Base-by-base conservation (phyloP, 2,888 invertebrate species). In the Rhagium mordax region DNA sequence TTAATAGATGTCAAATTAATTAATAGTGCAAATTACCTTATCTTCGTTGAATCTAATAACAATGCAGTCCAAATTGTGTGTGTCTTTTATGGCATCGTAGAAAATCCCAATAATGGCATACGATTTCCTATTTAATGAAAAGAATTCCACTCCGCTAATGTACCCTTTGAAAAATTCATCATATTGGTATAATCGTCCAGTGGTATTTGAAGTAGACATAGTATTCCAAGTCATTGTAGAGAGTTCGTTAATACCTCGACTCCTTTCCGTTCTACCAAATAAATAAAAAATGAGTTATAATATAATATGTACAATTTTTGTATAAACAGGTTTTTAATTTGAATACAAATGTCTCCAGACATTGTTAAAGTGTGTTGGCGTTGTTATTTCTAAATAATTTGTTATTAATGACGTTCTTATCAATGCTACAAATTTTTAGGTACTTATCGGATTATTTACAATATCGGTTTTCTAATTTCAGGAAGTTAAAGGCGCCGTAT, bases 131-230 rank as follows among this genome's bases (percentile, higher is more conserved):
- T 82, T 77, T 3, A 80, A 49, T 3, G 82, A 78, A 73, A 87
- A 88, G 77, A 85, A 87, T 73, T 86, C 81, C 2, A 83, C 87
- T 41, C 82, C 85, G 67, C 84, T 86, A 27, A 87, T 81, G 66
- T 85, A 87, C 7, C 87, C 86, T 3, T 78, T 78, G 29, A 84
- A 79, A 57, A 77, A 71, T 41, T 69, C 27, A 18, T 75, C 71
- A 55, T 82, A 80, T 15, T 78, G 69, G 68, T 79, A 78, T 61
- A 83, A 82, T 16, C 74, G 59, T 8, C 81, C 81, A 4, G 67
- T 79, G 18, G 21, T 69, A 33, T 81, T 81, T 16, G 21, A 51
- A n/a, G 33, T 77, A 15, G 76, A 71, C 10, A 66, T 69, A 4
- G 79, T 84, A 64, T 71, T 83, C 86, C 85, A 85, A 3, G 80